A percentile compares a stretch with the other conserved stretches of the same genome.
phyloP scores from a whole-genome alignment of 2,888 invertebrate species.

The Cacoxenus indagator region DNA sequence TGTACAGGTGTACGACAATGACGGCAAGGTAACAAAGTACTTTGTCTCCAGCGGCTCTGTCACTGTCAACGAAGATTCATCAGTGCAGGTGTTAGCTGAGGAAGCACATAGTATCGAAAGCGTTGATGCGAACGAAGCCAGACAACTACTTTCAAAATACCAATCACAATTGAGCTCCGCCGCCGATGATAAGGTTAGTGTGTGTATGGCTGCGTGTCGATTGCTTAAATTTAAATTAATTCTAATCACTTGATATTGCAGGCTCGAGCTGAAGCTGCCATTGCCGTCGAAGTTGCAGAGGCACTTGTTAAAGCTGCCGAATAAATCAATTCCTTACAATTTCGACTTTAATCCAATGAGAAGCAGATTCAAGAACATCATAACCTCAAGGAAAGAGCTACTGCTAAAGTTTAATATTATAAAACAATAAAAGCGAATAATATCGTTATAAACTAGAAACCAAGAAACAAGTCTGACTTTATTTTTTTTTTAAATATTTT shows the following conservation, averaged over 20 bases:
- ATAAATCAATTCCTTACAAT: slow-evolving; percentile 64
- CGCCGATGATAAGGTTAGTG: slow-evolving; percentile 80
- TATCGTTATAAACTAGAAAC: slow-evolving; percentile 4
- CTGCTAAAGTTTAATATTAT: slow-evolving; percentile 14
- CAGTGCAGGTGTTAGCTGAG: slow-evolving; percentile 94
- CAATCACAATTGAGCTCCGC: slow-evolving; percentile 88
- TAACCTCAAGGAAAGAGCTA: slow-evolving; percentile 9
- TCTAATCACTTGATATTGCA: slow-evolving; percentile 64
- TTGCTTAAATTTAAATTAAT: not conserved
- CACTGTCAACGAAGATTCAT: slow-evolving; percentile 95
- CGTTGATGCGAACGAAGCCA: slow-evolving; percentile 84
- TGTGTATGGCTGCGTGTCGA: not conserved
- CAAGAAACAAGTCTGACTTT: slow-evolving; percentile 16
- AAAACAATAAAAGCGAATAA: slow-evolving; percentile 17
- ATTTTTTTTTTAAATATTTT: slow-evolving; percentile 21
- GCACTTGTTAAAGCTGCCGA: slow-evolving; percentile 88
- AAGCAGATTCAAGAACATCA: slow-evolving; percentile 30
- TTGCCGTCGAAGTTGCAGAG: slow-evolving; percentile 95
- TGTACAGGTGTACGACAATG: slow-evolving; percentile 89
- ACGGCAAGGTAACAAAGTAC: slow-evolving; percentile 85
- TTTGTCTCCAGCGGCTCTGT: slow-evolving; percentile 98
- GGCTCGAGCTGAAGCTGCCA: slow-evolving; percentile 90
- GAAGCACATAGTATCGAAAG: slow-evolving; percentile 91
- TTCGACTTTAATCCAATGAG: slow-evolving; percentile 22
- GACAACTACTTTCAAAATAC: slow-evolving; percentile 86